These are phyloP conservation scores for Geotrupes spiniger DNA, from an alignment of 2,888 invertebrate species.

Conservation along the genomic window DNA sequence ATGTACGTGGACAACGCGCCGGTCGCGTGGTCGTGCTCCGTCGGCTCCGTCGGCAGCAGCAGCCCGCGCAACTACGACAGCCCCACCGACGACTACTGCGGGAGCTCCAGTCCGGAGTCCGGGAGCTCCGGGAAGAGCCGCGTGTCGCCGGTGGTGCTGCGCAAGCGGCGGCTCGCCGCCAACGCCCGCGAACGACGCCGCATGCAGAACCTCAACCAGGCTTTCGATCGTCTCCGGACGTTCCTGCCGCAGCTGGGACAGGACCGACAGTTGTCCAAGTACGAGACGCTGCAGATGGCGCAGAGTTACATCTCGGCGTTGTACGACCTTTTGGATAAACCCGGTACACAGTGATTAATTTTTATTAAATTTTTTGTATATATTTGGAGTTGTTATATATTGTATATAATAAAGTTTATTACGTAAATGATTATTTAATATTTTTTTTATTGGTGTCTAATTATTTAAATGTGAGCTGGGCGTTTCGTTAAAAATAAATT, in stretches of 20 bases:
- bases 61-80: conserved; percentile 15
- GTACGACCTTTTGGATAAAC: conserved; percentile 67
- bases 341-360: conserved; percentile 1
- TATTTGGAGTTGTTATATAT: no score
- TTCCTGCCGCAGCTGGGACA: conserved; percentile 90
- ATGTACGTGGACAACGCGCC: conserved; percentile 22
- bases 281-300: conserved; percentile 95
- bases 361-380: conserved; percentile 1
- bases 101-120: conserved; percentile 29
- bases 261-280: conserved; percentile 89
- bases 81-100: conserved; percentile 8
- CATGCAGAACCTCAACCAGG: conserved; percentile 92
- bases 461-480: no score
- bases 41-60: conserved; percentile 4
- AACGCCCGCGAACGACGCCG: conserved; percentile 87
- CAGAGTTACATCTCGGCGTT: conserved; percentile 91
- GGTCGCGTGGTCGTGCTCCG: conserved; percentile 14
- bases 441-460: no score
- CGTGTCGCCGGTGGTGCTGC: conserved; percentile 74
- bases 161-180: conserved; percentile 81
- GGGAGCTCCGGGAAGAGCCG: conserved; percentile 30
- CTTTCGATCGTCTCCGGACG: conserved; percentile 85
- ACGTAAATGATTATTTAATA: no score
- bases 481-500: no score
- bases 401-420: no score